Base-by-base conservation (phyloP, 1,140 invertebrate genomes). In the Dreissena rostriformis region DNA sequence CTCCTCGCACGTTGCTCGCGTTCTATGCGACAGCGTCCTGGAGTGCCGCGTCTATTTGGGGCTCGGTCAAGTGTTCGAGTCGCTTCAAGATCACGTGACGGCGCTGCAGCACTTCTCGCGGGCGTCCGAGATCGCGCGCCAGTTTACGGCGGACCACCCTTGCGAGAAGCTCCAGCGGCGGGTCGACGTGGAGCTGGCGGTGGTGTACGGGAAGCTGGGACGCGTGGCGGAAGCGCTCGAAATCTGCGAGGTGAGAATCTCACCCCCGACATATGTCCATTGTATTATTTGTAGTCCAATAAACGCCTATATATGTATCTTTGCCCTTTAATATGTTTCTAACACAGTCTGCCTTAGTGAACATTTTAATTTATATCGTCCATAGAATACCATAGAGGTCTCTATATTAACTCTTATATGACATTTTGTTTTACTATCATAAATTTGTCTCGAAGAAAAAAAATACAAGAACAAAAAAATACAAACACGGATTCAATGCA, bases 141-240 rank as follows among this genome's bases (percentile, higher is more conserved):
- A 96, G 96, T 39, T 95, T 97, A 26, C 96, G 96, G 86, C 97
- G 0, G 95, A 96, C 11, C 96, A 97, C 93, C 94, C 97, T 0
- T 97, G 97, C 91, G 97, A 96, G 0, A 94, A 96, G 28, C 96
- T 97, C 92, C 96, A 97, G 90, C 92, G 97, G 75, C 95, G 96
- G 6, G 96, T 97, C 0, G 92, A 97, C 8, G 93, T 97, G 28
- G 96, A 97, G 89, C 97, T 97, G 96, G 97, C 97, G 0, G 95
- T 96, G 1, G 96, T 97, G 0, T 93, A 97, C 17, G 93, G 97
- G 12, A 97, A 97, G 88, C 96, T 97, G 66, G 97, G 97, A n/a
- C 96, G 97, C 87, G 94, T 97, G 0, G 96, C 96, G 0, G 97
- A 97, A 90, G 97, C 97, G 0, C 96, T 97, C 87, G 97, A 97